These are phyloP conservation scores for Enteromius radiatus DNA, from an alignment of 2,797 vertebrate genomes.

Conservation along the genomic window DNA sequence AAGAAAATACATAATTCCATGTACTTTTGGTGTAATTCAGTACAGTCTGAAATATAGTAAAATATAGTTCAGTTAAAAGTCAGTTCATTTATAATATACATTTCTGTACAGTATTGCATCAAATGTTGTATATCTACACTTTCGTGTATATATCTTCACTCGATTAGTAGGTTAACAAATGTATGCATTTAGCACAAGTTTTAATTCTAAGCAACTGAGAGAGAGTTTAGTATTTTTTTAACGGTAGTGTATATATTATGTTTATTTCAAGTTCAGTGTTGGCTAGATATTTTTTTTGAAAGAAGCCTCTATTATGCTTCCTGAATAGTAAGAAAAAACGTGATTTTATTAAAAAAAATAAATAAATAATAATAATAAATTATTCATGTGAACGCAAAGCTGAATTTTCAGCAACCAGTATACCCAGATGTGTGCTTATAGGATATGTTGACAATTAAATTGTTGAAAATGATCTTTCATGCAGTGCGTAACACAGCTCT, in stretches of 20 bases:
- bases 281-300: not conserved
- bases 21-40: not conserved
- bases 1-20: not conserved
- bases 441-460: too few species aligned
- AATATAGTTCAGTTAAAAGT: not conserved
- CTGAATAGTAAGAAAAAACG: too few species aligned
- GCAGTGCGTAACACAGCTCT: too few species aligned
- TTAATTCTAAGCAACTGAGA: not conserved
- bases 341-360: too few species aligned
- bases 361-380: not conserved
- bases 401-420: too few species aligned
- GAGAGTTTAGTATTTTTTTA: not conserved
- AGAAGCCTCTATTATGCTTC: not conserved
- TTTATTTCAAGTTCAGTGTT: too few species aligned
- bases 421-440: too few species aligned
- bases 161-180: not conserved
- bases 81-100: too few species aligned
- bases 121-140: not conserved
- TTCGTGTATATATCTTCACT: not conserved
- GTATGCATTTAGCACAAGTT: not conserved
- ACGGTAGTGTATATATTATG: too few species aligned
- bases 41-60: not conserved
- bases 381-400: too few species aligned
- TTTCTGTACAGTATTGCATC: not conserved
- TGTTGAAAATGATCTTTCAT: too few species aligned